Conservation (phyloP, 2,888 invertebrate species). For the Erebia epiphron region DNA sequence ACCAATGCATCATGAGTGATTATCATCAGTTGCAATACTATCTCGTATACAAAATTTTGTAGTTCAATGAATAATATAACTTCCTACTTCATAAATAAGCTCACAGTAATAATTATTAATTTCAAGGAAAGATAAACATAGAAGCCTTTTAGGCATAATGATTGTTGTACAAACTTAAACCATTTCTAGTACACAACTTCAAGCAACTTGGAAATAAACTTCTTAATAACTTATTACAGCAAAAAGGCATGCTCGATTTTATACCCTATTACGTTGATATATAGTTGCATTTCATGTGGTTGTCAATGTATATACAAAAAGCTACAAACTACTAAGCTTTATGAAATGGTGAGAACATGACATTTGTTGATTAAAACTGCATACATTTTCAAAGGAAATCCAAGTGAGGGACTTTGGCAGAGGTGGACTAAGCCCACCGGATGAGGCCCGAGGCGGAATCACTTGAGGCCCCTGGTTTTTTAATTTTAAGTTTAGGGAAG, state of each 20-base stretch:
- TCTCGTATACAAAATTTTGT: too few species aligned
- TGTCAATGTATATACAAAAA: background rate
- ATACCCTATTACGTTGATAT: background rate
- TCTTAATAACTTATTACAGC: slow-evolving; percentile 23
- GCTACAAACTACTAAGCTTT: background rate
- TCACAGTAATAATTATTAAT: background rate
- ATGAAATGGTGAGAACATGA: slow-evolving; percentile 42
- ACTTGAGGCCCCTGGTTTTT: too few species aligned
- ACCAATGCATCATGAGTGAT: too few species aligned
- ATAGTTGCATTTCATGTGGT: background rate
- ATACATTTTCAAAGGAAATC: slow-evolving; percentile 36
- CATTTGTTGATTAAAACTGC: slow-evolving; percentile 47
- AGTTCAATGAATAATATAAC: background rate
- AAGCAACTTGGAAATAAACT: slow-evolving; percentile 26
- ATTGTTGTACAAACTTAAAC: slow-evolving; percentile 17
- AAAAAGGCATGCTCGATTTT: background rate
- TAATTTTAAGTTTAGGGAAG: too few species aligned
- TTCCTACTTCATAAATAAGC: too few species aligned
- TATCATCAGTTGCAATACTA: too few species aligned
- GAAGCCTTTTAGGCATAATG: slow-evolving; percentile 14
- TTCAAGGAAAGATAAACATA: background rate
- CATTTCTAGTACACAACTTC: slow-evolving; percentile 15
- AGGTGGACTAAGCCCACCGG: too few species aligned
- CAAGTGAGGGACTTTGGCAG: slow-evolving; percentile 1
- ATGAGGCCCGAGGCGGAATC: too few species aligned